Conservation (phyloP, 1,140 invertebrate genomes). For the Chrysopa pallens region DNA sequence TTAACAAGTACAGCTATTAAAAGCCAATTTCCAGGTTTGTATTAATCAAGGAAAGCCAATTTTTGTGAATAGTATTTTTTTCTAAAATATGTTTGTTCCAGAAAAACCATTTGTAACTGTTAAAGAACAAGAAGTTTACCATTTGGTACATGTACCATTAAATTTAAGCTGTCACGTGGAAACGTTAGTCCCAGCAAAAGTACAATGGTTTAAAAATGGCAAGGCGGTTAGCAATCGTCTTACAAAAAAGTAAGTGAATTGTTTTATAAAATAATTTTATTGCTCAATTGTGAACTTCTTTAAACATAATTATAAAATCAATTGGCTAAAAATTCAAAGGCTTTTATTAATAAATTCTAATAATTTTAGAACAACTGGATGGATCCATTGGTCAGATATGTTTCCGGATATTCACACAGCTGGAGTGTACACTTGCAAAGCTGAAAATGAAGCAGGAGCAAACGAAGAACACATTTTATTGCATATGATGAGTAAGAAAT, state of each 20-base stretch:
- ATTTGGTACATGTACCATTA: slow-evolving; percentile 11
- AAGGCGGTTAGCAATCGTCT: slow-evolving; percentile 2
- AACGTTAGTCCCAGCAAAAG: slow-evolving; percentile 19
- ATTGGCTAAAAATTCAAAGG: too few relatives aligned
- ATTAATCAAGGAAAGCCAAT: background rate
- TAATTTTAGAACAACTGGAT: background rate
- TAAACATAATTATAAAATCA: too few relatives aligned
- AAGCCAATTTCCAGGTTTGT: slow-evolving; percentile 18
- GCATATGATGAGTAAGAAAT: background rate
- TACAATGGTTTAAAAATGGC: slow-evolving; percentile 17
- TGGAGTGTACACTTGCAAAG: slow-evolving; percentile 13
- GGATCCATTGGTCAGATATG: background rate
- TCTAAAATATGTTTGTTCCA: background rate
- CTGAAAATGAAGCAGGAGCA: slow-evolving; percentile 10
- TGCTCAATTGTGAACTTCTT: too few relatives aligned
- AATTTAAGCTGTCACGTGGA: slow-evolving; percentile 29
- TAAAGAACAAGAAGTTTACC: background rate
- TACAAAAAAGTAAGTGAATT: background rate
- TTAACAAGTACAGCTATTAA: slow-evolving; percentile 26
- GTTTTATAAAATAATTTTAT: too few relatives aligned
- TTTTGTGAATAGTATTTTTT: too few relatives aligned
- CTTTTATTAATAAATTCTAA: too few relatives aligned
- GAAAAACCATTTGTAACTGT: slow-evolving; percentile 3
- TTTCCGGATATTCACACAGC: slow-evolving; percentile 16
- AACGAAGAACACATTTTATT: background rate